Percentiles rank a stretch among this genome's conserved stretches.
Conservation (phyloP, 2,113 vertebrate species). For the Lepus timidus region DNA sequence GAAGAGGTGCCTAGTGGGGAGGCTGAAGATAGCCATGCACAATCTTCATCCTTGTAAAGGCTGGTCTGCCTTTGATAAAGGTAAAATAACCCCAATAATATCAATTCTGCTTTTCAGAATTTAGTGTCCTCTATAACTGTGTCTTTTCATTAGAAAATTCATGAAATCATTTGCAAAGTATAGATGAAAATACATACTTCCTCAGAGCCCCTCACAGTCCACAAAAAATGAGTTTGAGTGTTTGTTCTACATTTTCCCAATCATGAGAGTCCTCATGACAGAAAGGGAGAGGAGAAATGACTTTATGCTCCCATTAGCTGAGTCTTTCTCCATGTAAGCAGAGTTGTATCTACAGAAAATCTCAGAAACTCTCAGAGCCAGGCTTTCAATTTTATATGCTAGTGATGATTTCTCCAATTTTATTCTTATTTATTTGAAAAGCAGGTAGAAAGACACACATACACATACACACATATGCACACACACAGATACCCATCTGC, state of each 20-base stretch:
- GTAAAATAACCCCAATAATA: neutral
- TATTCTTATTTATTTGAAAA: too few relatives aligned
- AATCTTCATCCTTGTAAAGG: neutral
- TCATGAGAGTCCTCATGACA: neutral
- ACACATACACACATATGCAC: too few relatives aligned
- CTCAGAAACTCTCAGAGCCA: neutral
- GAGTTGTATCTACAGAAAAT: neutral
- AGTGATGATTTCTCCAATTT: neutral
- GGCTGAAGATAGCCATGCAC: neutral
- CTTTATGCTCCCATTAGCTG: neutral
- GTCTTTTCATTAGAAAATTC: neutral
- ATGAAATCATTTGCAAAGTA: neutral
- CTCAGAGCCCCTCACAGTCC: neutral
- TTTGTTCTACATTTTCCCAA: slow-evolving; percentile 21
- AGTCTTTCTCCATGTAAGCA: neutral
- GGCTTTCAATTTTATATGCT: neutral
- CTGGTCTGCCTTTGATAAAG: neutral
- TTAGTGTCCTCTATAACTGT: neutral
- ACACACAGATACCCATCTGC: too few relatives aligned
- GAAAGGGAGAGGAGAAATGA: neutral
- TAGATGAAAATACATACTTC: neutral
- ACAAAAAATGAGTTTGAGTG: neutral
- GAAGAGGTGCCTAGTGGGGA: neutral
- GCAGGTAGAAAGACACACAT: too few relatives aligned
- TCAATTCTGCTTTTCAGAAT: slow-evolving; percentile 3